A percentile compares a stretch with the other conserved stretches of the same genome.
phyloP scores from a whole-genome alignment of 2,797 vertebrate genomes.

The Pantherophis vulpinus region DNA sequence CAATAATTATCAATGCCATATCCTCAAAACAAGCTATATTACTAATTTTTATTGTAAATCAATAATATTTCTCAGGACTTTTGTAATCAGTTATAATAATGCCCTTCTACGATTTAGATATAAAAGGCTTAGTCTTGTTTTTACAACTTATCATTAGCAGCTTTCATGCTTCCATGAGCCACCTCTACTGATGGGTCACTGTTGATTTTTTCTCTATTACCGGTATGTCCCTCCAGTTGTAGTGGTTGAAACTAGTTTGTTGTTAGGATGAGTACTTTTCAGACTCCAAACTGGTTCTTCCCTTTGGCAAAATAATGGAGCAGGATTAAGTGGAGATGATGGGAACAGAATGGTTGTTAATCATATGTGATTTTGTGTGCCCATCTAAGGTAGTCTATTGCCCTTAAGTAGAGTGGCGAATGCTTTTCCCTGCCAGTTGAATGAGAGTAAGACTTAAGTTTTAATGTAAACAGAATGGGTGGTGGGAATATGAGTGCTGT shows the following conservation, averaged over 20 bases:
- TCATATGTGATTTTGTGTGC: neutral
- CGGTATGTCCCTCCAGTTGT: neutral
- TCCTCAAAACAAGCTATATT: neutral
- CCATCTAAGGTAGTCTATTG: neutral
- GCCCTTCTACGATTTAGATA: neutral
- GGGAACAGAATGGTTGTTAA: neutral
- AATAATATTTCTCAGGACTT: neutral
- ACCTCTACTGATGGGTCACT: neutral
- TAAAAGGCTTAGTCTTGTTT: neutral
- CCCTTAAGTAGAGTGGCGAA: neutral
- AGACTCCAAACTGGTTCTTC: neutral
- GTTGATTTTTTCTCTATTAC: neutral
- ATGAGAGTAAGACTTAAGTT: neutral
- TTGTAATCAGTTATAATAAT: neutral
- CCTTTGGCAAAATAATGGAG: neutral
- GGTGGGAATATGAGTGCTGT: neutral
- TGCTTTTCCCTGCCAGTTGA: neutral
- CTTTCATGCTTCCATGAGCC: neutral
- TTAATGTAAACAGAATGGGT: neutral
- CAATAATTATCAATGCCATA: neutral
- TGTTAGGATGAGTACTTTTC: neutral
- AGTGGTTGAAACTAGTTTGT: neutral
- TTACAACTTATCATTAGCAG: neutral
- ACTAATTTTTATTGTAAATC: neutral
- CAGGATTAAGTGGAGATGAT: neutral